Percentiles rank a stretch among this genome's conserved stretches.
Evolutionary conservation across 1,140 invertebrate genomes (phyloP).

Genomic region (Dendrolimus punctatus): DNA sequence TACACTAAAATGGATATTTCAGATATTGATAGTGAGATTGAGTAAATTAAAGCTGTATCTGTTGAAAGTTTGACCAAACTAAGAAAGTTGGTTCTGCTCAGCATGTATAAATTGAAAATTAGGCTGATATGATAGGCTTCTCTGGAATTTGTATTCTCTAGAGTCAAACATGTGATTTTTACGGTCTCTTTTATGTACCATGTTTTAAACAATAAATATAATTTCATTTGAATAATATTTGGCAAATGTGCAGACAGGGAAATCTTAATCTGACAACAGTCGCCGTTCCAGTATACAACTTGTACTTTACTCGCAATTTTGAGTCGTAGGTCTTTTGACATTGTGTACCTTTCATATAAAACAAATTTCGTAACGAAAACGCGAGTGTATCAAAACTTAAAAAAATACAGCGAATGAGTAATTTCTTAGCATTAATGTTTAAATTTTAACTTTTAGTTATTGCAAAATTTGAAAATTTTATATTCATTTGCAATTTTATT

Average conservation of each 20-base stretch:
- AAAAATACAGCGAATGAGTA: conserved; percentile 25
- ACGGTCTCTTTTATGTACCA: no score
- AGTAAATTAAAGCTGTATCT: no score
- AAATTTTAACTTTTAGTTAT: conserved; percentile 1
- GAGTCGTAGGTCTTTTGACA: conserved; percentile 52
- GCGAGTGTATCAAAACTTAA: conserved; percentile 12
- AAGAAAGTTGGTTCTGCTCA: no score
- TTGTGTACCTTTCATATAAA: conserved; percentile 35
- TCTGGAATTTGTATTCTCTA: no score
- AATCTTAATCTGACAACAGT: conserved; percentile 13
- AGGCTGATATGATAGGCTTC: no score
- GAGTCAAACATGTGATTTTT: no score
- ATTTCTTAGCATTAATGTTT: conserved; percentile 12
- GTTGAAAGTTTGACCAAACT: no score
- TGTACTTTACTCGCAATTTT: conserved; percentile 39
- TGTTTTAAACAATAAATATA: no score
- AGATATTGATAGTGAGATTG: no score
- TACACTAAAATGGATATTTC: no score
- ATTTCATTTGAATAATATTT: no score
- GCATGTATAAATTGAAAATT: no score
- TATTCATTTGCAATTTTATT: neutral
- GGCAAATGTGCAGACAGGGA: conserved; percentile 23
- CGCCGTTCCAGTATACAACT: conserved; percentile 34
- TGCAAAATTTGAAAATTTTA: conserved; percentile 4
- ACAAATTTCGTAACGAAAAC: conserved; percentile 11